Evolutionary conservation across 2,888 invertebrate genomes (phyloP), one percentile per base, ranked within the genome.

Genomic region (Yponomeuta cagnagella): DNA sequence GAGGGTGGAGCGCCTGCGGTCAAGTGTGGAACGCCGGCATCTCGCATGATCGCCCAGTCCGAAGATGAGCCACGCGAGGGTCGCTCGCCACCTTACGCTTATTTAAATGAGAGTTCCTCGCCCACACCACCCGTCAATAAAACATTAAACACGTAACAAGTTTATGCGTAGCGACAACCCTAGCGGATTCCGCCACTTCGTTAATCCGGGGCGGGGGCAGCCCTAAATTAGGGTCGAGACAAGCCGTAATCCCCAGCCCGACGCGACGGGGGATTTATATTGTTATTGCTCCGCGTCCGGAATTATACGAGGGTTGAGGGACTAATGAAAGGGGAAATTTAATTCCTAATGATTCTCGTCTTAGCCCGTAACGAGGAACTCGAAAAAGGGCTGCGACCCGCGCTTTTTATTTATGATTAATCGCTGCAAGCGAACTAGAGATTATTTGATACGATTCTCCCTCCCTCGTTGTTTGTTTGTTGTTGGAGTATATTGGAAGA

Each of bases 251-350:
- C 91, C 91, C 89, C 89, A 88, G 90, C 87, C 89, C 90, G 90
- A 86, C 91, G 91, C 91, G 90, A 90, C 91, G 90, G 92, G 92
- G 92, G 92, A 92, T 91, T 91, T 91, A 91, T 91, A 92, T 92
- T 92, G 92, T 92, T 91, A 92, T 92, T 92, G 91, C 91, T 90
- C 88, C 86, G 90, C 89, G 91, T 92, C 91, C 92, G 90, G 92
- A 90, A 90, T 91, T 91, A 91, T 91, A 91, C 91, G 92, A 92
- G 91, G 92, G 91, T 91, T 91, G 91, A 90, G 92, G 91, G 92
- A 92, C 92, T 92, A 92, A 92, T 92, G 91, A 92, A 92, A 92
- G 91, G 91, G 92, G 91, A 92, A 91, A 92, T 92, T 92, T 92
- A 92, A 92, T 91, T 91, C 92, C 90, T 92, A 92, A 92, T 92